phyloP scores from a whole-genome alignment of 1,140 invertebrate species.

The Physella acuta region DNA sequence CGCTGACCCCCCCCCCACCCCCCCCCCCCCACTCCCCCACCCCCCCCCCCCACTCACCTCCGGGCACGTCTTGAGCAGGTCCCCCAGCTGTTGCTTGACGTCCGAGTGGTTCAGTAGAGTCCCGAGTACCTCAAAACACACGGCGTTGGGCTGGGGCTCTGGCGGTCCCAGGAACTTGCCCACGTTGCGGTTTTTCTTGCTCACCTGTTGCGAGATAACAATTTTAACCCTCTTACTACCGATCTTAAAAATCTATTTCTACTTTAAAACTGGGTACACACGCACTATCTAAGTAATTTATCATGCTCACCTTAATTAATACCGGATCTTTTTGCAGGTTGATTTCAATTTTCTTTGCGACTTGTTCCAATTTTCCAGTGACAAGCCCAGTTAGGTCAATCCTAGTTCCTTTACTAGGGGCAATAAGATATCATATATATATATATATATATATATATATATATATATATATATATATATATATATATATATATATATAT shows the following conservation, averaged over 20 bases:
- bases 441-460: no score
- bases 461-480: no score
- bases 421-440: no score
- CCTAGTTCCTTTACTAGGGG: no score
- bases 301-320: not conserved
- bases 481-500: no score
- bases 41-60: conserved; percentile 7
- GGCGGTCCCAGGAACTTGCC: conserved; percentile 7
- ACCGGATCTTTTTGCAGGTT: not conserved
- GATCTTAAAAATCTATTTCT: no score
- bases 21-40: no score
- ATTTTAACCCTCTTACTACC: no score
- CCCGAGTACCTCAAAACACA: conserved; percentile 19
- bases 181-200: conserved; percentile 16
- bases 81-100: conserved; percentile 9
- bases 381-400: no score
- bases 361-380: no score
- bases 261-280: not conserved
- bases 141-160: conserved; percentile 7
- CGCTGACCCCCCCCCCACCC: no score
- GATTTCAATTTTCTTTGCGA: not conserved
- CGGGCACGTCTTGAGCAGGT: not conserved
- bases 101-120: not conserved
- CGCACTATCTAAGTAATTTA: not conserved
- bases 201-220: no score